Base-by-base conservation (phyloP, 2,888 invertebrate genomes). In the Ophonus ardosiacus region DNA sequence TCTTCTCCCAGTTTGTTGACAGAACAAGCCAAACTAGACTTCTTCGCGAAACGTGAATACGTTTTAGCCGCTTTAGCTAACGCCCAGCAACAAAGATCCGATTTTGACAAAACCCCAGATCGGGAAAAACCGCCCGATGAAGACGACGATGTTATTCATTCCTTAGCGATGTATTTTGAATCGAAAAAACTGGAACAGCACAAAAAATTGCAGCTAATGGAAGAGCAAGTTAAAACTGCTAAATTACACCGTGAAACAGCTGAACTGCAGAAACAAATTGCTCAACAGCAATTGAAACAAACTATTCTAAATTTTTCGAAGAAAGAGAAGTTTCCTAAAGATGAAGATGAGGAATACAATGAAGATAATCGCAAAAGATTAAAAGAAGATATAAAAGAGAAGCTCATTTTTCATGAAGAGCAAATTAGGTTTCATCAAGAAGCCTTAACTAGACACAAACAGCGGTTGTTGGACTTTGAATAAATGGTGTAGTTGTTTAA, bases 141-240 rank as follows among this genome's bases (percentile, higher is more conserved):
- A 18, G 78, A 84, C 3, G 59, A 71, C 18, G 78, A 84, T 40
- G 81, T 63, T 15, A 51, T 79, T 1, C 21, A 76, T 10, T 74
- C 76, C 8, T 31, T 81, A n/a, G 63, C 76, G 21, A 56, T 65
- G 63, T 85, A 63, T 61, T 85, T 81, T n/a, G 81, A 81, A 65
- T 81, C 74, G 63, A 85, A 85, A 81, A 81, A 85, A 63, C 15
- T 85, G 87, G 91, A 91, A 87, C 91, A 91, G 86, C 88, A 89
- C 87, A 88, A 91, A 88, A 90, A 91, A 85, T 90, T 91, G 90
- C 91, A 91, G 87, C 91, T 91, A 84, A 89, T 91, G 81, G 90
- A 91, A 88, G 90, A 91, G 71, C 91, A 91, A 88, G 87, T 91
- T 87, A 90, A 91, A 88, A 90, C 91, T 84, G 91, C 91, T 87